phyloP scores from a whole-genome alignment of 2,797 vertebrate genomes.

The Caiman crocodilus region DNA sequence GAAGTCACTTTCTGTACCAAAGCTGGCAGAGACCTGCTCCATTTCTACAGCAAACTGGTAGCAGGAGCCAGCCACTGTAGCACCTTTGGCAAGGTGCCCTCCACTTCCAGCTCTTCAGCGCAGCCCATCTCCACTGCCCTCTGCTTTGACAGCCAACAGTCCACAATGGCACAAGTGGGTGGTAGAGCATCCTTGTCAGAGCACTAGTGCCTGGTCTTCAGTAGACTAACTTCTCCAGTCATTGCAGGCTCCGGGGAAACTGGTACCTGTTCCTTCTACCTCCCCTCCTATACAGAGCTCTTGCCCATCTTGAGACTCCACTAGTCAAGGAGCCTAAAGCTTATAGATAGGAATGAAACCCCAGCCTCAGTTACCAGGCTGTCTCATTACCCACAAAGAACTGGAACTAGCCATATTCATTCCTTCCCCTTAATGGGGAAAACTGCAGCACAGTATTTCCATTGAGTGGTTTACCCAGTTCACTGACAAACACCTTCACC shows the following conservation, averaged over 20 bases:
- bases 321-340: background rate
- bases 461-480: background rate
- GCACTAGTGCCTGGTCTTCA: background rate
- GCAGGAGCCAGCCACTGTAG: background rate
- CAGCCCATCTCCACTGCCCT: background rate
- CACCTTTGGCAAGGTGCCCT: background rate
- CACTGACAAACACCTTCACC: no score
- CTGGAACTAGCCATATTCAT: slow-evolving; percentile 18
- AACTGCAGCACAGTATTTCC: slow-evolving; percentile 9
- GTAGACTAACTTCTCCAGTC: rapidly evolving
- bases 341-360: background rate
- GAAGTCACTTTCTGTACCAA: background rate
- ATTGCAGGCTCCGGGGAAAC: rapidly evolving
- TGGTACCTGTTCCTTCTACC: background rate
- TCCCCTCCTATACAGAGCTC: rapidly evolving
- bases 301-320: background rate
- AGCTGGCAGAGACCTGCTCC: background rate
- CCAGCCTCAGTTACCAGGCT: no score
- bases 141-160: background rate
- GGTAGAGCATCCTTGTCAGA: no score
- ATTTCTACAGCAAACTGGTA: background rate
- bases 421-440: background rate
- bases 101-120: background rate
- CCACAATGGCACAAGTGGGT: background rate
- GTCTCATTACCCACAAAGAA: slow-evolving; percentile 30